Base-by-base conservation (phyloP, 2,113 vertebrate species). In the Ifrita kowaldi region DNA sequence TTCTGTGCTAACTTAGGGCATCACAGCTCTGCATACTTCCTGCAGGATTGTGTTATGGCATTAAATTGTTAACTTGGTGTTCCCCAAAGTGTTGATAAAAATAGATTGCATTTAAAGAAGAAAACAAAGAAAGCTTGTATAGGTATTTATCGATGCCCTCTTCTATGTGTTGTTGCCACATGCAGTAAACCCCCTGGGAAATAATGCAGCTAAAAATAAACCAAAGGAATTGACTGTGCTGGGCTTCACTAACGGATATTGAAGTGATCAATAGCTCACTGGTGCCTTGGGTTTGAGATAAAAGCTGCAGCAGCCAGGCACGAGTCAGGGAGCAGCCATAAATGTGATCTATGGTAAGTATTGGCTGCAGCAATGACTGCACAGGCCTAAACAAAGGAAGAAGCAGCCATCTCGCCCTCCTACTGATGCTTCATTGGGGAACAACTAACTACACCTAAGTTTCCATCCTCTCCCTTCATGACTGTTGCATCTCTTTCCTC, bases 121-220 rank as follows among this genome's bases (percentile, higher is more conserved):
- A 85, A 86, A 86, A 77, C 23, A 41, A 67, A 27, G 21, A 26
- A 80, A 39, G 56, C 41, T 69, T 55, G 13, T 78, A 0, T 46
- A 53, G 83, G 74, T 85, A 33, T 67, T 70, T 84, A 83, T 75
- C 6, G 4, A 69, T 87, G 49, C 53, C 52, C 52, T n/a, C 73
- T 70, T 77, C 50, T 46, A 0, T 44, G 10, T 86, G 60, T 59
- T 47, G 30, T 78, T 88, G 26, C 42, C 55, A 55, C 59, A 32
- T 81, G 52, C 90, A 74, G 27, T n/a, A 53, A 78, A 80, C 16
- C 68, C 46, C 59, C 10, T n/a, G 92, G 90, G 92, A 91, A 93
- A 79, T 85, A 47, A 50, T 32, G 56, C 46, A 27, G 16, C 92
- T 89, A 82, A 96, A 95, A 95, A 93, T 90, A 90, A 91, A 27